Evolutionary conservation across 2,888 invertebrate genomes (phyloP).

Genomic region (Hedychridium roseum): DNA sequence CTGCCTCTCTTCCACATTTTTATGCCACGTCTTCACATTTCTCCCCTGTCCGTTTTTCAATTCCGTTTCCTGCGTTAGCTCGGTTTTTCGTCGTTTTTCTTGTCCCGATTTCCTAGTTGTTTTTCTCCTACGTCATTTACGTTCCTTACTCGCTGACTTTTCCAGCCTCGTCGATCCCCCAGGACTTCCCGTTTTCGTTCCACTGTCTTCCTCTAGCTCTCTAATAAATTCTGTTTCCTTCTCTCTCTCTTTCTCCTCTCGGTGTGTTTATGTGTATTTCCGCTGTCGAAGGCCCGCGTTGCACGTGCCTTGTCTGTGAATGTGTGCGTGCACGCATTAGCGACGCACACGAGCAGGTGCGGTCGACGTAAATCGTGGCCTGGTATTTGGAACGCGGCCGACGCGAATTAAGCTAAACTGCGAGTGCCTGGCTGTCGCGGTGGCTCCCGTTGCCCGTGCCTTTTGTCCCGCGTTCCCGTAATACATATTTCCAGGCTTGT

Average conservation of each 20-base stretch:
- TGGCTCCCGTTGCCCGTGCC: not conserved
- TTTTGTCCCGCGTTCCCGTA: not conserved
- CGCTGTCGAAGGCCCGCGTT: not conserved
- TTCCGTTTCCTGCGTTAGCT: too few species aligned
- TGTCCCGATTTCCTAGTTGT: too few species aligned
- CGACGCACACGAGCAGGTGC: constrained; percentile 10
- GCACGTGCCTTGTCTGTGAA: not conserved
- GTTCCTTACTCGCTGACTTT: too few species aligned
- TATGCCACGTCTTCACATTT: too few species aligned
- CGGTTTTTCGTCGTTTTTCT: too few species aligned
- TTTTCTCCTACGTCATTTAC: too few species aligned
- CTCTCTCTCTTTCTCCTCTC: constrained; percentile 1
- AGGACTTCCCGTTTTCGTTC: constrained; percentile 15
- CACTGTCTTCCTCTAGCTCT: constrained; percentile 11
- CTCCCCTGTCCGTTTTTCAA: too few species aligned
- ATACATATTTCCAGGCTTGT: too few species aligned
- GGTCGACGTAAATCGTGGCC: constrained; percentile 15
- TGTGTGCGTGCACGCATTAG: not conserved
- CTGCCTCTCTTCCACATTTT: too few species aligned
- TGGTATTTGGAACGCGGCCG: constrained; percentile 17
- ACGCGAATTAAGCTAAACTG: constrained; percentile 8
- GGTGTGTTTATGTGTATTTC: too few species aligned
- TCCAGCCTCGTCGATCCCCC: too few species aligned
- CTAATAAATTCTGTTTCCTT: too few species aligned
- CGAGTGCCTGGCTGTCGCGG: not conserved